phyloP scores from a whole-genome alignment of 2,797 vertebrate species.

The Phrynocephalus forsythii region DNA sequence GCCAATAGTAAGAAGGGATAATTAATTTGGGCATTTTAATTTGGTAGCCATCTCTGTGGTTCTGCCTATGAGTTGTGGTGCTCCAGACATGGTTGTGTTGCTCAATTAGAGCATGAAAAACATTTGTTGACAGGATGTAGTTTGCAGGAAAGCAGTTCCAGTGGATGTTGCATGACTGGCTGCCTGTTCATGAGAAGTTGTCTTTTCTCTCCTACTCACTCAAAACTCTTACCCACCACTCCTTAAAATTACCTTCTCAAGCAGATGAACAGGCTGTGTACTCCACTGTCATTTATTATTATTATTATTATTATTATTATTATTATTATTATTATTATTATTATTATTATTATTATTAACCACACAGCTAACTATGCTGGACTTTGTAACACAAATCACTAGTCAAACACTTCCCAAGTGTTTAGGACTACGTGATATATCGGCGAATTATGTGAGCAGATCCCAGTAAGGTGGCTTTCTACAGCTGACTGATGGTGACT shows the following conservation, averaged over 20 bases:
- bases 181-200: not conserved
- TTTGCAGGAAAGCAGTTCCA: not conserved
- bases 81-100: not conserved
- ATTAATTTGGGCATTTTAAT: constrained; percentile 24
- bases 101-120: constrained; percentile 11
- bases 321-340: no score
- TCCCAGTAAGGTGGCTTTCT: no score
- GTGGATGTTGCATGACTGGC: not conserved
- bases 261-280: not conserved
- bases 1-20: not conserved
- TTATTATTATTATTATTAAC: no score
- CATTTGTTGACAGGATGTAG: not conserved
- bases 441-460: no score
- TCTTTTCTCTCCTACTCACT: not conserved
- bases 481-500: no score
- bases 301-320: no score
- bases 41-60: not conserved
- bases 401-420: no score
- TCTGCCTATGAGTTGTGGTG: not conserved
- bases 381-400: no score
- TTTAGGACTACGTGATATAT: no score
- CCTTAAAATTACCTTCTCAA: not conserved
- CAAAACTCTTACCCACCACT: not conserved
- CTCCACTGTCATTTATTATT: not conserved
- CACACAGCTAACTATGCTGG: no score